phyloP scores from a whole-genome alignment of 37 sponge, comb jelly and placozoan genomes.

The Petrosia ficiformis region DNA sequence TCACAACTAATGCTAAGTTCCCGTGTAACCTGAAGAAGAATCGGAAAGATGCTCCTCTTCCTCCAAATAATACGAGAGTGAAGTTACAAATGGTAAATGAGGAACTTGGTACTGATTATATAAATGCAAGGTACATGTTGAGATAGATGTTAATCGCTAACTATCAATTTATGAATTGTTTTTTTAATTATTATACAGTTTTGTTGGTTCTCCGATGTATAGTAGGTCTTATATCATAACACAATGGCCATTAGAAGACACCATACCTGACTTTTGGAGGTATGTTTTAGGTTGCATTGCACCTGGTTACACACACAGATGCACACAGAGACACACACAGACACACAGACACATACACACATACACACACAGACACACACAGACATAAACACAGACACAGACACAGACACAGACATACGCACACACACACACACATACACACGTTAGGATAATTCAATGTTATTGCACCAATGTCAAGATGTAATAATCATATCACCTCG shows the following conservation, averaged over 20 bases:
- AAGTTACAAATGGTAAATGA: conserved; percentile 59
- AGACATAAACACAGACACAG: no score
- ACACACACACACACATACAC: no score
- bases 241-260: conserved; percentile 44
- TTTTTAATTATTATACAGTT: conserved; percentile 27
- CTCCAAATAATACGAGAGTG: conserved; percentile 63
- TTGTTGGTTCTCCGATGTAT: conserved; percentile 30
- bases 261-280: conserved; percentile 66
- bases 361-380: no score
- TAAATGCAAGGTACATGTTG: conserved; percentile 72
- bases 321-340: no score
- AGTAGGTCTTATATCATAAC: conserved; percentile 35
- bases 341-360: no score
- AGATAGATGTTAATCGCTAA: not conserved
- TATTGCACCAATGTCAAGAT: no score
- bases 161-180: not conserved
- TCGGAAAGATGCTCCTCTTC: conserved; percentile 33
- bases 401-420: no score
- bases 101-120: conserved; percentile 80
- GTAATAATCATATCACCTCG: no score
- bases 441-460: no score
- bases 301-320: no score
- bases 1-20: conserved; percentile 32
- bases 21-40: conserved; percentile 38
- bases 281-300: no score